Evolutionary conservation across 1,140 invertebrate species (phyloP).

Genomic region (Dendroctonus ponderosae): DNA sequence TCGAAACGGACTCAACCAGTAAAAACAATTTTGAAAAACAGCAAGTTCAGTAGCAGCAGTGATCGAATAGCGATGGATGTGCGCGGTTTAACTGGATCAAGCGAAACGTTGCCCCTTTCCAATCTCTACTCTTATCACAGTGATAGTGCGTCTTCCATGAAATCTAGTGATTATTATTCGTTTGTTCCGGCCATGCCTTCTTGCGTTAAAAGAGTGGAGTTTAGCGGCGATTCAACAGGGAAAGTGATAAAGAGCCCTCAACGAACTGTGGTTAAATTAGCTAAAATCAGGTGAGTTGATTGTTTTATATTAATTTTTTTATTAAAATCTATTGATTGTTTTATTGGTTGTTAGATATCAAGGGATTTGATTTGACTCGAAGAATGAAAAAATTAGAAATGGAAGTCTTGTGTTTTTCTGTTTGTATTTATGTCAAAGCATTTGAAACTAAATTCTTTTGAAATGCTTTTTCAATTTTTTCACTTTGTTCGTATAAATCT

Average conservation of each 20-base stretch:
- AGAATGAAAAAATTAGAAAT: no score
- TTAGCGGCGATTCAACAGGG: constrained; percentile 32
- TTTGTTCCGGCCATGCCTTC: constrained; percentile 31
- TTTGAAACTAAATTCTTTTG: no score
- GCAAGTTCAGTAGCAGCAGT: background rate
- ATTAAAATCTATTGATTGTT: no score
- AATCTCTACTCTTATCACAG: constrained; percentile 11
- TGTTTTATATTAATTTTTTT: no score
- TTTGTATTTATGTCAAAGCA: no score
- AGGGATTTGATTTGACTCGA: no score
- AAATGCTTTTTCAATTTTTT: no score
- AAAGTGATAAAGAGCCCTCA: constrained; percentile 45
- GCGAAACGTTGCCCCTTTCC: constrained; percentile 22
- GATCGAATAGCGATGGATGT: background rate
- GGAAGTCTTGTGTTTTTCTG: no score
- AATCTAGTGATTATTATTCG: constrained; percentile 45
- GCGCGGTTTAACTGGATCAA: background rate
- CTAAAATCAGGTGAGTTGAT: constrained; percentile 48
- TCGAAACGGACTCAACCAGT: background rate
- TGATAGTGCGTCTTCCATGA: constrained; percentile 44
- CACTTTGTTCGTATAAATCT: no score
- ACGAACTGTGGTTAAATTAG: constrained; percentile 46
- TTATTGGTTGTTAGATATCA: no score
- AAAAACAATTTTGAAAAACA: background rate
- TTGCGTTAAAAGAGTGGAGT: constrained; percentile 34